Conservation (phyloP, 2,888 invertebrate species). For the Branchellion lobata region DNA sequence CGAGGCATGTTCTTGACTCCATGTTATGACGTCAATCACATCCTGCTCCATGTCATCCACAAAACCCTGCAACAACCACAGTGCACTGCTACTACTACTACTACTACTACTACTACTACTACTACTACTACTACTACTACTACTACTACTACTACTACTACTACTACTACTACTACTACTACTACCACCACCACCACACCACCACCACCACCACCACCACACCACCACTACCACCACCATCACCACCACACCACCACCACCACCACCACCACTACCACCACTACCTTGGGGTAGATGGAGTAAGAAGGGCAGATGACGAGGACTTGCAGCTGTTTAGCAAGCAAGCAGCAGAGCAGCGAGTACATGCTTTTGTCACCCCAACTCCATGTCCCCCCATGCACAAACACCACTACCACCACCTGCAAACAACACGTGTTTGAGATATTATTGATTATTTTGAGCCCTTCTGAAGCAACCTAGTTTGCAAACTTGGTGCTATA, state of each 20-base stretch:
- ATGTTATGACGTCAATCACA: slow-evolving; percentile 53
- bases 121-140: too few relatives aligned
- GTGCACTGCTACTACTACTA: too few relatives aligned
- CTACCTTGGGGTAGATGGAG: slow-evolving; percentile 59
- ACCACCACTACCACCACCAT: too few relatives aligned
- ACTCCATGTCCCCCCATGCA: slow-evolving; percentile 60
- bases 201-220: slow-evolving; percentile 52
- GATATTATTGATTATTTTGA: too few relatives aligned
- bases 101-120: too few relatives aligned
- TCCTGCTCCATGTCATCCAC: slow-evolving; percentile 62
- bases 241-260: too few relatives aligned
- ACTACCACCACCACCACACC: too few relatives aligned
- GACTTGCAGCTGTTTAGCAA: slow-evolving; percentile 55
- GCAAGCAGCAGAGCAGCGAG: slow-evolving; percentile 56
- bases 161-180: too few relatives aligned
- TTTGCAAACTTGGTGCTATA: too few relatives aligned
- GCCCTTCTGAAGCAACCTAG: neutral
- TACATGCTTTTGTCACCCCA: slow-evolving; percentile 59
- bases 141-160: too few relatives aligned
- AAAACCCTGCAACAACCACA: slow-evolving; percentile 55
- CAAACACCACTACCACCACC: slow-evolving; percentile 58
- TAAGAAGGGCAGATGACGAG: slow-evolving; percentile 59
- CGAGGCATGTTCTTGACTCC: neutral
- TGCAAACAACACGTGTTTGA: neutral
- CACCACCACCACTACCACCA: neutral